Conservation (phyloP, 2,888 invertebrate species). For the Deilephila elpenor region DNA sequence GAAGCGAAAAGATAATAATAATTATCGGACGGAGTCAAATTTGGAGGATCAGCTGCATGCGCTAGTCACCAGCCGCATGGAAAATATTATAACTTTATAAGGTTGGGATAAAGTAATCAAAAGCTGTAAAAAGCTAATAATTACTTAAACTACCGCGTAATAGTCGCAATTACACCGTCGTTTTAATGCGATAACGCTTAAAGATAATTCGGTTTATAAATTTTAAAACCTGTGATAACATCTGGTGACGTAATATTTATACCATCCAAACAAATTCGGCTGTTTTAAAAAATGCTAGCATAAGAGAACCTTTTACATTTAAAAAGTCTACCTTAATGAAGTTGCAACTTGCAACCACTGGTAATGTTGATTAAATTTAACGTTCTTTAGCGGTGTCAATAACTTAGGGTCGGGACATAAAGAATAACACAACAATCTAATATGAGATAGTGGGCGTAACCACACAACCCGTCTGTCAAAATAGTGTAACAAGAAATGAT, state of each 20-base stretch:
- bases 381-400: not conserved
- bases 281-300: not conserved
- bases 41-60: too few relatives aligned
- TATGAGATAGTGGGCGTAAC: constrained; percentile 22
- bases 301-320: not conserved
- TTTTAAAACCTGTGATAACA: not conserved
- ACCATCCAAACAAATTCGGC: not conserved
- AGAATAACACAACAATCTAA: constrained; percentile 22
- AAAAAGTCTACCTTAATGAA: not conserved
- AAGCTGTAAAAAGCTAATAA: not conserved
- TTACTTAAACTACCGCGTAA: constrained; percentile 5
- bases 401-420: constrained; percentile 8
- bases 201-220: not conserved
- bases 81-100: not conserved
- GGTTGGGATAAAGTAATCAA: not conserved
- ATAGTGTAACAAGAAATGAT: constrained; percentile 51
- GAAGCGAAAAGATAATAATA: too few relatives aligned
- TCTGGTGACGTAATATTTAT: not conserved
- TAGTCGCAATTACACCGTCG: not conserved
- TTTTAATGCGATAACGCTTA: not conserved
- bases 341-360: too few relatives aligned
- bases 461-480: constrained; percentile 50
- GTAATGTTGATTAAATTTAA: not conserved
- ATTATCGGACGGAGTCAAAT: too few relatives aligned
- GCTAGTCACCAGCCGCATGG: too few relatives aligned